phyloP scores from a whole-genome alignment of 1,140 invertebrate genomes.

The Helicoverpa zea region DNA sequence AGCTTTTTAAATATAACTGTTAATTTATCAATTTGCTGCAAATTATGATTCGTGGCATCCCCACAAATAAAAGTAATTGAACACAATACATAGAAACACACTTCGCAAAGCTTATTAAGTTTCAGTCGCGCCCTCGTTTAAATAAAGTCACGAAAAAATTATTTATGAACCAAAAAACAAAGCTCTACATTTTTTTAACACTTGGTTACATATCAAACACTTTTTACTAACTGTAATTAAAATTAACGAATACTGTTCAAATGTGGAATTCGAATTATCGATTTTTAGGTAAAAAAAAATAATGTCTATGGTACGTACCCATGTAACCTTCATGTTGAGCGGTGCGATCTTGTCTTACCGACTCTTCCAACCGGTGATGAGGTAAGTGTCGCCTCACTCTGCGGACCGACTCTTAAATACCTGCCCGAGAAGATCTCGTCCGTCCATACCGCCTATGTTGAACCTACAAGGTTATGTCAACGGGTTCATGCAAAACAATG shows the following conservation, averaged over 20 bases:
- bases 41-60: neutral
- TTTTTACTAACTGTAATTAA: too few relatives aligned
- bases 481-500: conserved; percentile 51
- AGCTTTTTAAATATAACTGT: too few relatives aligned
- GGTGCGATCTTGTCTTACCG: conserved; percentile 34
- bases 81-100: neutral
- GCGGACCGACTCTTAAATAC: conserved; percentile 62
- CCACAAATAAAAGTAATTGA: neutral
- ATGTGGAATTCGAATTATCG: neutral
- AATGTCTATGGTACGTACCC: conserved; percentile 60
- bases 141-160: neutral
- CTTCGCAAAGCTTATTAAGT: conserved; percentile 33
- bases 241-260: too few relatives aligned
- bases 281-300: neutral
- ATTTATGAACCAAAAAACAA: neutral
- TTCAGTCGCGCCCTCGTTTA: conserved; percentile 9
- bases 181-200: too few relatives aligned
- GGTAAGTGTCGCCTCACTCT: conserved; percentile 61
- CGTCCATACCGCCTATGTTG: conserved; percentile 37
- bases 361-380: conserved; percentile 54
- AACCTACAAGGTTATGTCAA: conserved; percentile 60
- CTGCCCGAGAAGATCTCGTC: conserved; percentile 48
- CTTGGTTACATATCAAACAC: neutral
- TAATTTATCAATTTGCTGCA: too few relatives aligned
- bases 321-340: conserved; percentile 58